These are phyloP conservation scores for Microplitis demolitor DNA, from an alignment of 1,140 invertebrate genomes.

Conservation along the genomic window DNA sequence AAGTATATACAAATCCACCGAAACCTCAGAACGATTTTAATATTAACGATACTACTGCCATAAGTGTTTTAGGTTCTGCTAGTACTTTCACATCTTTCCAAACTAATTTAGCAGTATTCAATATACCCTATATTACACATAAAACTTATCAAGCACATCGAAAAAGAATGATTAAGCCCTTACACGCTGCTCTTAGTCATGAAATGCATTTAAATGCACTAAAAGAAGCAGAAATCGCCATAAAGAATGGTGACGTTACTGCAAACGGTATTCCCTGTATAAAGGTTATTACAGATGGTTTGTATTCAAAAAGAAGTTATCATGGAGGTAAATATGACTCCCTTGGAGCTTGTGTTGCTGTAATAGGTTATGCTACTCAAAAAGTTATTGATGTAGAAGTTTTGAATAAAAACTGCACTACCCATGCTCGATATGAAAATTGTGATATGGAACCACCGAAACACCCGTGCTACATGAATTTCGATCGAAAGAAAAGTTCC, in stretches of 20 bases:
- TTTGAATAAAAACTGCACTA: constrained; percentile 49
- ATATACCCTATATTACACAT: constrained; percentile 31
- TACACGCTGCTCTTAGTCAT: constrained; percentile 25
- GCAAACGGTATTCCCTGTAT: constrained; percentile 44
- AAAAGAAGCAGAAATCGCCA: constrained; percentile 40
- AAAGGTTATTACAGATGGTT: constrained; percentile 45
- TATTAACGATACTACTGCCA: constrained; percentile 25
- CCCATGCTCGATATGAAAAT: constrained; percentile 11
- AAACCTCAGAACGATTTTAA: not conserved
- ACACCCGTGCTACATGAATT: constrained; percentile 48
- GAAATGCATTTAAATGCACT: constrained; percentile 15
- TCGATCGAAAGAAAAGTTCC: constrained; percentile 14
- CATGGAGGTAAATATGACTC: constrained; percentile 39
- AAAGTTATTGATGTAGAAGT: constrained; percentile 49
- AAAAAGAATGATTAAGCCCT: constrained; percentile 26
- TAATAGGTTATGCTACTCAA: constrained; percentile 41
- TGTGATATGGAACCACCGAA: constrained; percentile 6
- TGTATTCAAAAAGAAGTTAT: constrained; percentile 47
- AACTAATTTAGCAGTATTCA: constrained; percentile 13
- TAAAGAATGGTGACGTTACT: constrained; percentile 38
- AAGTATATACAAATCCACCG: constrained; percentile 6
- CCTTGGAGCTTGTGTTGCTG: constrained; percentile 42
- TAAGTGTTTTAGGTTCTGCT: constrained; percentile 19
- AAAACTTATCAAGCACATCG: constrained; percentile 26
- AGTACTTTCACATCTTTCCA: constrained; percentile 14